Conservation (phyloP, 2,113 vertebrate species). For the Podarcis raffonei region DNA sequence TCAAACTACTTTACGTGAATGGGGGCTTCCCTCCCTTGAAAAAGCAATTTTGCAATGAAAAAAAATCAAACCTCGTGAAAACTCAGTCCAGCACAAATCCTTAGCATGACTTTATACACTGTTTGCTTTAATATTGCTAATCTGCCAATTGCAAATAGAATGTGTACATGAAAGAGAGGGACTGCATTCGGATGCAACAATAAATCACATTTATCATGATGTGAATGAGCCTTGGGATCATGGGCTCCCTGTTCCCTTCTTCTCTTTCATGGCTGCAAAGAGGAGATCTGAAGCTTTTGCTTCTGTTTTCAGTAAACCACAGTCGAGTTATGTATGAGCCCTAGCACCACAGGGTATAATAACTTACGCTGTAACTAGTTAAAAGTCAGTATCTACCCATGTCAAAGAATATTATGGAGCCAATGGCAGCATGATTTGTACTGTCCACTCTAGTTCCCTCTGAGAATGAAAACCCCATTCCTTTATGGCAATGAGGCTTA, state of each 20-base stretch:
- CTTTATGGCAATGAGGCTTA: background rate
- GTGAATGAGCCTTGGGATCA: too few relatives aligned
- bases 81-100: background rate
- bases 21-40: background rate
- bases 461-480: background rate
- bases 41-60: background rate
- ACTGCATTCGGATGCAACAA: background rate
- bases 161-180: background rate
- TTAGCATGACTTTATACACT: background rate
- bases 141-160: background rate
- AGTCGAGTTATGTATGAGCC: background rate
- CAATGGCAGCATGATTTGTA: background rate
- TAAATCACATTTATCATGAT: background rate
- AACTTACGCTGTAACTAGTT: background rate
- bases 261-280: background rate
- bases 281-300: background rate
- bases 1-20: too few relatives aligned
- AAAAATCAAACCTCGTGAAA: background rate
- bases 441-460: background rate
- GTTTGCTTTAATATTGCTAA: too few relatives aligned
- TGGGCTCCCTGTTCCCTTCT: too few relatives aligned
- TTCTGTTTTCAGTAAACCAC: background rate
- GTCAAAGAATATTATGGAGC: background rate
- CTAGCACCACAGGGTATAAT: background rate
- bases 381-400: background rate